phyloP scores from a whole-genome alignment of 2,888 invertebrate species.

The Polydesmus complanatus region DNA sequence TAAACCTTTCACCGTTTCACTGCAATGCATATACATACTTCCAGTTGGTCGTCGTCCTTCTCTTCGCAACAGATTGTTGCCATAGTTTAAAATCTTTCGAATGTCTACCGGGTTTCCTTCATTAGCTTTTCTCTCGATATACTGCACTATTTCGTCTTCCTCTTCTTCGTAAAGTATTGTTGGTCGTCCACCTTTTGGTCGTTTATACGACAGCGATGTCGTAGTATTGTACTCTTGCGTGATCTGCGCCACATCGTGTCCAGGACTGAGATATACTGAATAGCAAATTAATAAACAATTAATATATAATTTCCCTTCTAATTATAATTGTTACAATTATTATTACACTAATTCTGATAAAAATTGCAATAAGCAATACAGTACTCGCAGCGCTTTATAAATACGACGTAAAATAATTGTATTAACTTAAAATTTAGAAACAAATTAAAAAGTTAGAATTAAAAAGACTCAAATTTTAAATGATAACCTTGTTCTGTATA shows the following conservation, averaged over 20 bases:
- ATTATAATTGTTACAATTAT: background rate
- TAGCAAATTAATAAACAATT: background rate
- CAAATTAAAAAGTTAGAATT: too few species aligned
- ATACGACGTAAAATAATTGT: background rate
- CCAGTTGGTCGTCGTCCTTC: conserved; percentile 19
- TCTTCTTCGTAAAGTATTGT: conserved; percentile 20
- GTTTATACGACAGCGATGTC: conserved; percentile 16
- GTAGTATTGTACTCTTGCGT: conserved; percentile 11
- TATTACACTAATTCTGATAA: background rate
- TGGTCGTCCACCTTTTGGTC: conserved; percentile 20
- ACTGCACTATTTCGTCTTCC: conserved; percentile 19
- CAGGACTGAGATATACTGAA: conserved; percentile 18
- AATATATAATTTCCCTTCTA: background rate
- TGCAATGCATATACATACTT: conserved; percentile 18
- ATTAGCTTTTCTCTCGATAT: conserved; percentile 15
- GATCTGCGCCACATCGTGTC: conserved; percentile 13
- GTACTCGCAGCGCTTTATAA: background rate
- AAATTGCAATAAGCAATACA: background rate
- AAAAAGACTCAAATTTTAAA: background rate
- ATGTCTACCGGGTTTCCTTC: conserved; percentile 19
- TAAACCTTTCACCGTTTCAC: conserved; percentile 19
- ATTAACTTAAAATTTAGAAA: background rate
- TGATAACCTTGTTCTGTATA: too few species aligned
- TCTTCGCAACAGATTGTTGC: conserved; percentile 18
- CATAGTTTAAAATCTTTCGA: conserved; percentile 19